Evolutionary conservation across 2,113 vertebrate species (phyloP), one percentile per base, ranked within the genome.

Genomic region (Pungitius pungitius): DNA sequence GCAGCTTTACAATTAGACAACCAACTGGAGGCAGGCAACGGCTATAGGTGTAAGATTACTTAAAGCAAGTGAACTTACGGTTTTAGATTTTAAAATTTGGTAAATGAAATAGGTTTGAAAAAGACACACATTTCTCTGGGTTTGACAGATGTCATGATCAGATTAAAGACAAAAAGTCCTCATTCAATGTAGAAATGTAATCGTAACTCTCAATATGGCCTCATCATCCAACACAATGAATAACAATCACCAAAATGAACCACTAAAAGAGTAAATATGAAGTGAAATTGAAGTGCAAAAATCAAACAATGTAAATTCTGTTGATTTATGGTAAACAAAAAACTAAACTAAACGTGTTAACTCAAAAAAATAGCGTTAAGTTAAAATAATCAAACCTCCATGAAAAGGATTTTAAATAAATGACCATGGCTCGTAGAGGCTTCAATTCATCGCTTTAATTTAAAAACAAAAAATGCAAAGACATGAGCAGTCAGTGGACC

Each of bases 401-500:
- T 24, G 61, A 26, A 54, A 40, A 58, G 15, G 0, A 15, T 13
- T 52, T 40, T 73, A 8, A 83, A 86, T 73, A 77, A 88, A 88
- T 73, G 51, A 88, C 62, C 43, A 87, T 73, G 73, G 73, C 62
- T 78, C 80, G 73, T 15, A 64, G 61, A 54, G 78, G 61, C 39
- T 64, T 71, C 39, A 83, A 69, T 65, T 87, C 17, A 77, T 78
- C 22, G 75, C 24, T 88, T 91, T 87, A 86, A 88, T 90, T 87
- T 88, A 85, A 89, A 80, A 87, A 89, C 68, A 83, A 80, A 83
- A 71, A 67, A 72, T 69, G 68, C 60, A 85, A 86, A 78, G 73
- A 90, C 91, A 82, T 92, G 92, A 92, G 86, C 87, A 87, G 60
- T 85, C 87, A 72, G 63, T 74, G 75, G 82, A 77, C 69, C 77